A percentile compares a stretch with the other conserved stretches of the same genome.
Conservation (phyloP, 2,113 vertebrate genomes). For the Ceyx melanurus region DNA sequence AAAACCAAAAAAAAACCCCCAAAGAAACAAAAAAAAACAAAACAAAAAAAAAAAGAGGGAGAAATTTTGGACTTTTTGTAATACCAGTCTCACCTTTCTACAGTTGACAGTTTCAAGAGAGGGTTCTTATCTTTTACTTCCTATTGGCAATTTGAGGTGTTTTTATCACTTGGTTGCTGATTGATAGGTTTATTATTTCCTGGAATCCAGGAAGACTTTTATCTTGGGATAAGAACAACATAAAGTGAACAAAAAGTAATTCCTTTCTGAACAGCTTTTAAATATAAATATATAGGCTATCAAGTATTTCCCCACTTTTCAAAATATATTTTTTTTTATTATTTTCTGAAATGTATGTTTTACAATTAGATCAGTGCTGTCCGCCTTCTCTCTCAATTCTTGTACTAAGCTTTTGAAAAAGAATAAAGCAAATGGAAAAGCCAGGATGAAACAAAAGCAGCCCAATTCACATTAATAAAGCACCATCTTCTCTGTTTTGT, state of each 20-base stretch:
- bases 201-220: slow-evolving; percentile 27
- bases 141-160: background rate
- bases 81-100: background rate
- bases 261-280: background rate
- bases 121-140: background rate
- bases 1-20: background rate
- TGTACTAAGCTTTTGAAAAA: background rate
- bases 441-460: background rate
- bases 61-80: background rate
- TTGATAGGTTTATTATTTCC: slow-evolving; percentile 40
- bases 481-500: background rate
- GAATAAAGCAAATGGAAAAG: background rate
- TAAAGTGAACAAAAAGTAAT: slow-evolving; percentile 4
- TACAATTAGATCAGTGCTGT: background rate
- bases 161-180: slow-evolving; percentile 27
- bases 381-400: background rate
- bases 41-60: background rate
- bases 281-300: background rate
- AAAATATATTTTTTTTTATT: background rate
- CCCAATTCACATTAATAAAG: background rate
- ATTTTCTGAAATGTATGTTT: background rate
- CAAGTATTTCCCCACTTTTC: background rate
- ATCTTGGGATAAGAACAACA: slow-evolving; percentile 18
- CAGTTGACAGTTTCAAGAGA: background rate
- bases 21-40: background rate